Evolutionary conservation across 2,888 invertebrate species (phyloP).

Genomic region (Patella ulyssiponensis): DNA sequence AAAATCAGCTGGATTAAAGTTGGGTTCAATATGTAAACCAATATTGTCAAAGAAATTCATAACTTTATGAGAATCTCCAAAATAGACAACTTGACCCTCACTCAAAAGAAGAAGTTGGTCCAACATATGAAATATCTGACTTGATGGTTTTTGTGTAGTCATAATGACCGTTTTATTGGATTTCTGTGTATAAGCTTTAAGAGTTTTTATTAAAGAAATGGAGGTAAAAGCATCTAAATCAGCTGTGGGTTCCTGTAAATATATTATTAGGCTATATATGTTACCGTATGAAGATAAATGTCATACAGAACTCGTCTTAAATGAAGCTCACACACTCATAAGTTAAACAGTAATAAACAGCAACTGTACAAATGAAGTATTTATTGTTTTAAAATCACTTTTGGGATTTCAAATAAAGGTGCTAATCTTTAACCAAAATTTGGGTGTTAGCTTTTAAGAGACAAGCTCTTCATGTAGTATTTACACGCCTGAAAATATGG

Average conservation of each 20-base stretch:
- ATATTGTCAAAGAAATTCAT: slow-evolving; percentile 82
- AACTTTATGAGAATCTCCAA: slow-evolving; percentile 80
- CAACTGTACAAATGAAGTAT: no score
- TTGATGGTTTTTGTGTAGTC: slow-evolving; percentile 87
- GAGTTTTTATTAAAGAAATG: slow-evolving; percentile 80
- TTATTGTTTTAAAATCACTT: no score
- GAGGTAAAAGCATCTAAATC: slow-evolving; percentile 87
- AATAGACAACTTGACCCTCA: slow-evolving; percentile 76
- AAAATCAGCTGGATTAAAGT: slow-evolving; percentile 87
- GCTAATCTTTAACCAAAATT: no score
- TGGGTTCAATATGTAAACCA: slow-evolving; percentile 81
- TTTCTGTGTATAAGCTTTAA: slow-evolving; percentile 82
- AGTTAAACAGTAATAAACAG: no score
- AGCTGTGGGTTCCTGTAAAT: slow-evolving; percentile 83
- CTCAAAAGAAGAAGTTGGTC: slow-evolving; percentile 79
- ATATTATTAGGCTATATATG: background rate
- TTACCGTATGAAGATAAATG: no score
- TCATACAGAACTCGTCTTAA: no score
- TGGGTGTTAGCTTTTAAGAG: no score
- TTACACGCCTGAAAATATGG: no score
- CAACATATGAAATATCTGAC: slow-evolving; percentile 87
- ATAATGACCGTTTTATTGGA: slow-evolving; percentile 85
- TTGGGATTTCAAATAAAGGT: no score
- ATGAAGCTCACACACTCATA: no score
- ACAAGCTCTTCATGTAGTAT: no score